Percentiles rank a stretch among this genome's conserved stretches.
These are phyloP conservation scores for Rhingia rostrata DNA, from an alignment of 2,888 invertebrate genomes.

Conservation along the genomic window DNA sequence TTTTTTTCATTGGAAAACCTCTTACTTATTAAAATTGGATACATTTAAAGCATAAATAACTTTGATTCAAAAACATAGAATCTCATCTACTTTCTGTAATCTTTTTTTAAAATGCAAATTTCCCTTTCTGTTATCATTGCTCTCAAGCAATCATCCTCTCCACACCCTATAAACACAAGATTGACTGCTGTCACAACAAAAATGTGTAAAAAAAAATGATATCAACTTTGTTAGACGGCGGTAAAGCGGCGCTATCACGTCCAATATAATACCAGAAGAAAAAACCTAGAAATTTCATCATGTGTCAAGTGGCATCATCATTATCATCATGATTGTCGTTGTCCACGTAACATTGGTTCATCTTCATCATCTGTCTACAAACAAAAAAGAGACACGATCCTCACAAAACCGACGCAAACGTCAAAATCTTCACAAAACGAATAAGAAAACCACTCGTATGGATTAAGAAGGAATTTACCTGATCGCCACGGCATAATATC, in stretches of 20 bases:
- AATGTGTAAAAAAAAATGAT: conserved; percentile 24
- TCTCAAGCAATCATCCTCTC: conserved; percentile 10
- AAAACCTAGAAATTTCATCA: conserved; percentile 67
- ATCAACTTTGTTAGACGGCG: neutral
- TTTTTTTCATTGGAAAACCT: no score
- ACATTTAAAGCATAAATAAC: no score
- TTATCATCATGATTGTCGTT: conserved; percentile 26
- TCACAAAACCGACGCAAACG: conserved; percentile 9
- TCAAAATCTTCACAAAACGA: conserved; percentile 5
- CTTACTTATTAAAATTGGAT: no score
- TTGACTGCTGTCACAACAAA: conserved; percentile 32
- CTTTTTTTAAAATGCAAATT: no score
- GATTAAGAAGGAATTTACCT: conserved; percentile 74
- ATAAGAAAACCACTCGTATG: conserved; percentile 6
- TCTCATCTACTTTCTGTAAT: no score
- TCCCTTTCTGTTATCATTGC: no score
- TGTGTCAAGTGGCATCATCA: conserved; percentile 71
- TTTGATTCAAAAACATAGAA: no score
- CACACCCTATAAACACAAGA: conserved; percentile 31
- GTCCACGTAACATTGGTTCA: conserved; percentile 31
- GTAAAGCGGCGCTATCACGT: conserved; percentile 64
- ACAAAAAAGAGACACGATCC: conserved; percentile 14
- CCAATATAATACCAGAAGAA: conserved; percentile 27
- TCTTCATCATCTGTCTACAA: conserved; percentile 53
- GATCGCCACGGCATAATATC: conserved; percentile 49